Evolutionary conservation across 2,797 vertebrate genomes (phyloP), one percentile per base, ranked within the genome.

Genomic region (Lacerta bilineata): DNA sequence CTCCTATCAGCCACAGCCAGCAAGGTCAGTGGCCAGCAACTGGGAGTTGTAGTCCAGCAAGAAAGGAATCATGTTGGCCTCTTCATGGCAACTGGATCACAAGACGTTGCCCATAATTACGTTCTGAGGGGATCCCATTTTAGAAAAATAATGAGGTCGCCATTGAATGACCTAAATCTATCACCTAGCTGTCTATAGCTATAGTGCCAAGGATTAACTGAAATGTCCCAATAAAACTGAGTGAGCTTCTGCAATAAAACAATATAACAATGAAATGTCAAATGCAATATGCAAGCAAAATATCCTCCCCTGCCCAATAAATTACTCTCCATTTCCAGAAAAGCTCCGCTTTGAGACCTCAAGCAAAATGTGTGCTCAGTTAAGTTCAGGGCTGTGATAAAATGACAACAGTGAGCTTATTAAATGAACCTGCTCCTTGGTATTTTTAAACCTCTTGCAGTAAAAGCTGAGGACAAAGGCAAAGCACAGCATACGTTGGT

Each of bases 141-240:
- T 93, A 93, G 90, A 87, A 94, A 88, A 93, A 93, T 85, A 93
- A 93, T 89, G 83, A 94, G 83, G n/a, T 72, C 39, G 39, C 61
- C 87, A 1, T 39, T 55, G 66, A 93, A 80, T 89, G 87, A 85
- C 85, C 82, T 90, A 89, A 93, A 90, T 90, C 78, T 66, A 88
- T 1, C 0, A 55, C 46, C 36, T 82, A 82, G 41, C 68, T 83
- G 9, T 81, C 39, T 83, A 8, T 55, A 91, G 68, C 39, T 77
- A 61, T 79, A 83, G 80, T 50, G 61, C 87, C 90, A 39, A 85
- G 64, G 43, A 0, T 79, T 68, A 61, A 68, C 75, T 39, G 1
- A 8, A 1, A 86, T 55, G 0, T 0, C 84, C 83, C 25, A 64
- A 1, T 66, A 59, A 25, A n/a, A 69, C 83, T 2, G 86, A 88